Conservation (phyloP, 64 coral and sea anemone species). For the Montipora efflorescens region DNA sequence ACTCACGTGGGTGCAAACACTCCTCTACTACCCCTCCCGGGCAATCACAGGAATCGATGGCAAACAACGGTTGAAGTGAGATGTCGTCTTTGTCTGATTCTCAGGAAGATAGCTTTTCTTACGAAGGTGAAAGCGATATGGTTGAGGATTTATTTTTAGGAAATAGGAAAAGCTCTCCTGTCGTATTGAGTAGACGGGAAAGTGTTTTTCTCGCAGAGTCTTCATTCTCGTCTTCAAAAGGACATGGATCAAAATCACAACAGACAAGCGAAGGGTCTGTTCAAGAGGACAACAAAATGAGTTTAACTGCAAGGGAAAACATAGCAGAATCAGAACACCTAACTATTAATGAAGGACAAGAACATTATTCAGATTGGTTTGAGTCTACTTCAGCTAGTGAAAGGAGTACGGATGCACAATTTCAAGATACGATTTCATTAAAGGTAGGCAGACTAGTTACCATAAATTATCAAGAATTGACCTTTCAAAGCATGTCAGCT, state of each 20-base stretch:
- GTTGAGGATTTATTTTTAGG: background rate
- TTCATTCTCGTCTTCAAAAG: background rate
- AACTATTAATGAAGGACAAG: background rate
- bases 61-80: background rate
- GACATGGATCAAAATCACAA: background rate
- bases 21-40: background rate
- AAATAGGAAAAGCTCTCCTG: background rate
- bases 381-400: background rate
- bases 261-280: background rate
- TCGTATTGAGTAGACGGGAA: background rate
- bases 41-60: background rate
- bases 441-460: too few species aligned
- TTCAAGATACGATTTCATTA: too few species aligned
- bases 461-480: too few species aligned
- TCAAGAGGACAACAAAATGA: background rate
- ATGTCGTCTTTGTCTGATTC: background rate
- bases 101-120: background rate
- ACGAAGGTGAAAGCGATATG: slow-evolving; percentile 9
- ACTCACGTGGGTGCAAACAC: background rate
- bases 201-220: slow-evolving; percentile 43
- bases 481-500: too few species aligned
- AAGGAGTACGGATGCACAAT: background rate
- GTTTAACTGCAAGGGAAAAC: background rate
- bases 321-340: background rate
- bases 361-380: slow-evolving; percentile 21